Evolutionary conservation across 1,140 invertebrate species (phyloP), one percentile per base, ranked within the genome.

Genomic region (Bombus pyrosoma): DNA sequence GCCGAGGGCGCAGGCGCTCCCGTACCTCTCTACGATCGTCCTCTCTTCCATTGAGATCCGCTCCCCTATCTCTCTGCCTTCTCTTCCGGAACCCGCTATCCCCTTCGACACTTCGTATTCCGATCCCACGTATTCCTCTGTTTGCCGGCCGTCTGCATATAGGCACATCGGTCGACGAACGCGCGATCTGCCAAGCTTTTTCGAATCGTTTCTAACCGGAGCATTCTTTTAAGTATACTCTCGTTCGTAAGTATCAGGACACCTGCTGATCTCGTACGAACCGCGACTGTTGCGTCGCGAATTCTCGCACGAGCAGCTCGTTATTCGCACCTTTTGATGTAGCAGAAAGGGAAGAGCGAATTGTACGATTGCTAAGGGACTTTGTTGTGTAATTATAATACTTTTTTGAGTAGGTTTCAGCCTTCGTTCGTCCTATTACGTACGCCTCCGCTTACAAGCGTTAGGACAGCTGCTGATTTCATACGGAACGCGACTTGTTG

Each of bases 1-100:
- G 75, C 77, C 78, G 88, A 92, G 87, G 90, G 93, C 94, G 94
- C 94, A 94, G 89, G 94, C 94, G 94, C 92, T 82, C 74, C 87
- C 59, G 81, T 73, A 76, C 72, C 85, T 86, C 81, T 81, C 77
- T 32, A 59, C 73, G 88, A 81, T 89, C 86, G 80, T 87, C 79
- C 81, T 78, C 87, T 77, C 57, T 87, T 81, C 82, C 89, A 80
- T 71, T 62, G 53, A 68, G 59, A 81, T 62, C 76, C 77, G 64
- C n/a, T 76, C 74, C 79, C 82, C 71, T 86, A 57, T 79, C 73
- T 74, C 53, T 47, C 64, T 41, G 47, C 37, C 41, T 53, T 22
- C 39, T 73, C 83, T 89, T 86, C 85, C 85, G 59, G 88, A 32
- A 81, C 82, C 81, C 82, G 79, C 82, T 88, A 69, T 75, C 87